A percentile compares a stretch with the other conserved stretches of the same genome.
Evolutionary conservation across 2,888 invertebrate species (phyloP).

Genomic region (Philereme transversata): DNA sequence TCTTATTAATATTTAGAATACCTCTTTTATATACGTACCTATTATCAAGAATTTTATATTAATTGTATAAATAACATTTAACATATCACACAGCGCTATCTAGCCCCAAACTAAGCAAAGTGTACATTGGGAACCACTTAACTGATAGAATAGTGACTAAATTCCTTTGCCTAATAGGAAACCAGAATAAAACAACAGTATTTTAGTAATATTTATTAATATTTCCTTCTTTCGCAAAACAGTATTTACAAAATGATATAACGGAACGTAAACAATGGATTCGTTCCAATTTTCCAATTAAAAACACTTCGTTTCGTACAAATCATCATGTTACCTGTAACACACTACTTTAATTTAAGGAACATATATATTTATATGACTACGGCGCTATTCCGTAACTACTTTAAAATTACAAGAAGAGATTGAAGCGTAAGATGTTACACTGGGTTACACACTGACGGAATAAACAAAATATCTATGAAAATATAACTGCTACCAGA

Average conservation of each 20-base stretch:
- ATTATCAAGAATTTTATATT: no score
- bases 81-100: no score
- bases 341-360: constrained; percentile 46
- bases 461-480: constrained; percentile 21
- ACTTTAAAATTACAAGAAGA: constrained; percentile 76
- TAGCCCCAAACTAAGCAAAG: no score
- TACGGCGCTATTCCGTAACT: constrained; percentile 68
- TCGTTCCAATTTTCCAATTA: constrained; percentile 25
- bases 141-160: no score
- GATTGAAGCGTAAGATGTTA: constrained; percentile 47
- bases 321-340: constrained; percentile 34
- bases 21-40: no score
- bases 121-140: no score
- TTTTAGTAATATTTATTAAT: constrained; percentile 75
- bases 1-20: no score
- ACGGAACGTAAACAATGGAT: constrained; percentile 40
- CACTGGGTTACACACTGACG: constrained; percentile 39
- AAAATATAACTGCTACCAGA: neutral
- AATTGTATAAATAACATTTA: no score
- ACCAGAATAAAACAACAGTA: constrained; percentile 18
- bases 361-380: constrained; percentile 73
- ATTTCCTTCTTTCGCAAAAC: constrained; percentile 67
- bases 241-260: constrained; percentile 79
- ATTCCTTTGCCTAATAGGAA: no score
- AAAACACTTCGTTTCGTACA: constrained; percentile 36